These are phyloP conservation scores for Uria lomvia DNA, from an alignment of 2,113 vertebrate species.

Conservation along the genomic window DNA sequence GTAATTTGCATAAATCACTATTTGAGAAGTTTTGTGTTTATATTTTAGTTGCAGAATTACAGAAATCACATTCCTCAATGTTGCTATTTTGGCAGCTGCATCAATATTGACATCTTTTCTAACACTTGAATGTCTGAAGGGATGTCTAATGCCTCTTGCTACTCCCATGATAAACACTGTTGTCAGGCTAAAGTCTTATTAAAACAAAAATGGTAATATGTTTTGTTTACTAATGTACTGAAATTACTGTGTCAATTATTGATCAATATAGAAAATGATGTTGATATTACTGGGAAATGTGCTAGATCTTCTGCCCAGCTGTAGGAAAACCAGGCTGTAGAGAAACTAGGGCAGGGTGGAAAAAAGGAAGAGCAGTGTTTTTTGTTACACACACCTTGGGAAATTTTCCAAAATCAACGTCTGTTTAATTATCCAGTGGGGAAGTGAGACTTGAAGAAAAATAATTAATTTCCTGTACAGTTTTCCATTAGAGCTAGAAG, in stretches of 20 bases:
- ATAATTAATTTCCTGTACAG: background rate
- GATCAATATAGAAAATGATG: background rate
- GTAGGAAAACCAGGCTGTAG: background rate
- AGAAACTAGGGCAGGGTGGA: background rate
- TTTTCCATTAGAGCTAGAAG: background rate
- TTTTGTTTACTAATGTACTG: background rate
- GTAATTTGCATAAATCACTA: conserved; percentile 5
- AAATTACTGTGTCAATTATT: background rate
- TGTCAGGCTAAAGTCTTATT: background rate
- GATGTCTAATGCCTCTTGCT: background rate
- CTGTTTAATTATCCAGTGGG: background rate
- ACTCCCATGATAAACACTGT: background rate
- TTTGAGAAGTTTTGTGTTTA: background rate
- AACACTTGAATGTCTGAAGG: background rate
- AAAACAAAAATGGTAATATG: background rate
- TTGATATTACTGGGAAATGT: background rate
- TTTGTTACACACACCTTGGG: background rate
- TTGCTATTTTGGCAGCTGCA: conserved; percentile 11
- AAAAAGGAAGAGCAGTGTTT: background rate
- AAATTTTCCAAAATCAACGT: background rate
- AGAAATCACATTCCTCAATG: background rate
- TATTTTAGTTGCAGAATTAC: conserved; percentile 3
- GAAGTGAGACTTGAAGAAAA: background rate
- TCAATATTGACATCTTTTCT: conserved; percentile 21
- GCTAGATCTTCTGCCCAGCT: background rate